A percentile compares a stretch with the other conserved stretches of the same genome.
Conservation (phyloP, 2,888 invertebrate genomes). For the Microchrysa polita region DNA sequence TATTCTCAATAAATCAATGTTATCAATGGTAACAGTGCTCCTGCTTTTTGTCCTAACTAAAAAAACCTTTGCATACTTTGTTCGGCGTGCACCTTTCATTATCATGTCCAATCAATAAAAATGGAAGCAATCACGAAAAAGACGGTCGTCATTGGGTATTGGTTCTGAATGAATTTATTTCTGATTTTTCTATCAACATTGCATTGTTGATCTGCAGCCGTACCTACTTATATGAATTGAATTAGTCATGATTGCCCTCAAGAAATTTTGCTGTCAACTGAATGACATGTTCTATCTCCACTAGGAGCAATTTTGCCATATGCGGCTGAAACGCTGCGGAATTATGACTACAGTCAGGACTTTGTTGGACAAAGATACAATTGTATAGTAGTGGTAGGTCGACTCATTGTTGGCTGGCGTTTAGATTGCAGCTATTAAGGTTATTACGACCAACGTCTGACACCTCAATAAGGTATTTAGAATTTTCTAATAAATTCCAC, state of each 20-base stretch:
- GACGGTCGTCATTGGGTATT: not conserved
- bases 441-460: no score
- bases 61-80: no score
- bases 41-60: no score
- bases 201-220: not conserved
- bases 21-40: no score
- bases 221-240: not conserved
- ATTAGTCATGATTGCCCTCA: not conserved
- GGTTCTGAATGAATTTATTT: not conserved
- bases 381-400: not conserved
- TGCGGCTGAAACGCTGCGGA: not conserved
- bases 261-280: constrained; percentile 4
- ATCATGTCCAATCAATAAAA: constrained; percentile 20
- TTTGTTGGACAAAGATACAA: not conserved
- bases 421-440: not conserved
- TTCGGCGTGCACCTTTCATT: no score
- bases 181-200: not conserved
- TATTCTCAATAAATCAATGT: no score
- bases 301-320: not conserved
- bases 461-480: no score
- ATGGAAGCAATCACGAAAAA: constrained; percentile 9
- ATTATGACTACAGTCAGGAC: not conserved
- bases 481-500: not conserved
- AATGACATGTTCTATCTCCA: not conserved
- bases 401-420: not conserved